Conservation (phyloP, 2,888 invertebrate genomes). For the Xestia rhomboidea region DNA sequence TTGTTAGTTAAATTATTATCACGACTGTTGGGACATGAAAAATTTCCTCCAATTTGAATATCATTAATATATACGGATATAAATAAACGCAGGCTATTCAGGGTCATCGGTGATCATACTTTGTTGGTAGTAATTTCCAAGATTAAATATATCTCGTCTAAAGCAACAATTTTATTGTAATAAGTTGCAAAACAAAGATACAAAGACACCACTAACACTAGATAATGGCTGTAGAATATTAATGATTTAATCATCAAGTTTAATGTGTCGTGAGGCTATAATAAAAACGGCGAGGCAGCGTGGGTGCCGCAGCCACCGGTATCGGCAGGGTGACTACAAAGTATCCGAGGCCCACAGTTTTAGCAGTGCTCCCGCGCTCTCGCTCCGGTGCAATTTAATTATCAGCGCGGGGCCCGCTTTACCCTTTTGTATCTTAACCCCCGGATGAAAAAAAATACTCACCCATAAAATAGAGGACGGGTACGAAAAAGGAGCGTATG, state of each 20-base stretch:
- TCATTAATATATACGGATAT: conserved; percentile 58
- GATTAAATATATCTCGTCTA: background rate
- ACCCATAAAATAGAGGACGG: conserved; percentile 91
- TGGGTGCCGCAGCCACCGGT: conserved; percentile 30
- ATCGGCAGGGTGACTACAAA: conserved; percentile 48
- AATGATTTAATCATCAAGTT: conserved; percentile 80
- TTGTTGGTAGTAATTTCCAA: background rate
- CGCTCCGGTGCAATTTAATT: conserved; percentile 89
- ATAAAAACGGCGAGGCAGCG: conserved; percentile 61
- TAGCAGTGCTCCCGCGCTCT: conserved; percentile 63
- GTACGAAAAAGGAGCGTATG: conserved; percentile 91
- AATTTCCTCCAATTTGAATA: conserved; percentile 70
- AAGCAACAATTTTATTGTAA: conserved; percentile 7
- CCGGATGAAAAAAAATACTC: conserved; percentile 90
- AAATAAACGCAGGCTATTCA: conserved; percentile 27
- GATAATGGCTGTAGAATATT: conserved; percentile 73
- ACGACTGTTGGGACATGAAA: conserved; percentile 78
- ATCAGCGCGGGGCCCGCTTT: conserved; percentile 88
- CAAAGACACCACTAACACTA: conserved; percentile 65
- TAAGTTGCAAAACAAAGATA: conserved; percentile 59
- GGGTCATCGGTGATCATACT: conserved; percentile 1
- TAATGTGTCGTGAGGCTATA: conserved; percentile 75
- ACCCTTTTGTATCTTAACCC: conserved; percentile 91
- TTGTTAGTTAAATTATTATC: conserved; percentile 89
- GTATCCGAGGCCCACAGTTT: conserved; percentile 57